These are phyloP conservation scores for Polypterus bichir DNA, from an alignment of 2,113 vertebrate genomes.

Conservation along the genomic window DNA sequence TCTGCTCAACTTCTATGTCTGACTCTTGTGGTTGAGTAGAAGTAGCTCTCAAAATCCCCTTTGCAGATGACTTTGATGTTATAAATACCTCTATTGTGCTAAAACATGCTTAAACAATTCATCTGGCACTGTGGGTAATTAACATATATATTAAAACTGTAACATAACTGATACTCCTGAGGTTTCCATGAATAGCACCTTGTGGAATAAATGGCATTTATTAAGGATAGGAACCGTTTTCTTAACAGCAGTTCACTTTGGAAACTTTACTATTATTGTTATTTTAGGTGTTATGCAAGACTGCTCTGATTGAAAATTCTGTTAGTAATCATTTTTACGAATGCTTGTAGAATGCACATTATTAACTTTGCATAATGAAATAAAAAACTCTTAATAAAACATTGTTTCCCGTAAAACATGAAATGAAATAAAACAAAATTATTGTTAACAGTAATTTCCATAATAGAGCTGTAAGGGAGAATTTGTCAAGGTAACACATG, in stretches of 20 bases:
- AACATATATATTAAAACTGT: constrained; percentile 21
- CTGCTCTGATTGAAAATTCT: too few species aligned
- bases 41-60: background rate
- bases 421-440: too few species aligned
- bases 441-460: too few species aligned
- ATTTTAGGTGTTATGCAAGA: background rate
- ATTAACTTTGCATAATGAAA: too few species aligned
- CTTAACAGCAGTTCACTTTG: background rate
- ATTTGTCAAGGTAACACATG: too few species aligned
- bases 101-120: constrained; percentile 13
- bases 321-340: too few species aligned
- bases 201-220: background rate
- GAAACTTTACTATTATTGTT: background rate
- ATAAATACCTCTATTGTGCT: constrained; percentile 2
- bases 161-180: constrained; percentile 15
- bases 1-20: too few species aligned
- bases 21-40: background rate
- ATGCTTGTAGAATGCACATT: too few species aligned
- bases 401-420: too few species aligned
- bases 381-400: too few species aligned
- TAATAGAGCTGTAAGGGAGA: too few species aligned
- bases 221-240: background rate
- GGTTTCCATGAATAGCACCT: constrained; percentile 18
- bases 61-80: background rate
- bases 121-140: constrained; percentile 36